Base-by-base conservation (phyloP, 2,888 invertebrate species). In the Megamerina dolium region DNA sequence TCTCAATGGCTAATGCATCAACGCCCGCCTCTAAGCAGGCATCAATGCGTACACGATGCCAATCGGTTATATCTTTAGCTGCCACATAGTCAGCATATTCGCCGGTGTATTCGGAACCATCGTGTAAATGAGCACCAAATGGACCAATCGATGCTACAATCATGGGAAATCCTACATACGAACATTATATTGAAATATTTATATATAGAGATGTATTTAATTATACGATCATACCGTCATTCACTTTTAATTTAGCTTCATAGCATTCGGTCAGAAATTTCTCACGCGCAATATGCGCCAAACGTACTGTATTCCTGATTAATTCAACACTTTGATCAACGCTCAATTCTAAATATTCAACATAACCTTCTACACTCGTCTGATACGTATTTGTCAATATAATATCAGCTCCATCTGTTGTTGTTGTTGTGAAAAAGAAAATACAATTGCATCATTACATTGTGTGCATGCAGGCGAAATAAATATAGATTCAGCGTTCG, bases 51-150 rank as follows among this genome's bases (percentile, higher is more conserved):
- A 87, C 84, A 43, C 81, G 76, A 72, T 96, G 95, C 88, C 92
- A 93, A 32, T 84, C 80, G 36, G 78, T 80, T 66, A 95, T 80
- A 32, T 77, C 78, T 74, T 83, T 75, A 21, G 74, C 72, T 4
- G 82, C 67, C 2, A 85, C 80, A 41, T 73, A 78, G 48, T 81
- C 78, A 0, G 82, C 83, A 63, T 89, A 90, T 47, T 78, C 77
- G 14, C 95, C 95, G n/a, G 82, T 83, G 67, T 95, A 96, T 67
- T 96, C 96, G 0, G 94, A 94, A 10, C 87, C 88, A 68, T 96
- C 91, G 61, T 87, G 85, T 27, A 92, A 75, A 58, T 82, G 85
- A 0, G 94, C 94, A 1, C 94, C 95, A 66, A 89, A 95, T 0
- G 95, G 91, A 1, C 95, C 95, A 48, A 94, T 83, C 0, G 93